phyloP scores from a whole-genome alignment of 2,797 vertebrate species.

The Aselliscus stoliczkanus region DNA sequence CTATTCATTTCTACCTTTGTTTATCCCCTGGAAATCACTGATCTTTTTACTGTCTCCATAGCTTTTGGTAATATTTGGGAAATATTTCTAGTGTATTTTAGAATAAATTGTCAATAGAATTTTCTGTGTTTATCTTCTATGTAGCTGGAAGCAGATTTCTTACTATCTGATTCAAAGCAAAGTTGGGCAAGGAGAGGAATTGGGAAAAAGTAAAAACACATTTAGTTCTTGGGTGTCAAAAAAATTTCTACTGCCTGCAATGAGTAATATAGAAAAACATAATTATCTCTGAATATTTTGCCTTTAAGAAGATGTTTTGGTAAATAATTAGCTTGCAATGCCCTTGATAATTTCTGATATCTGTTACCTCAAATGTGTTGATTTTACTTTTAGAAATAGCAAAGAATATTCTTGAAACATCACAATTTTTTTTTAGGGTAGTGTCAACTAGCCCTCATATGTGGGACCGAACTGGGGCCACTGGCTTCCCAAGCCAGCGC shows the following conservation, averaged over 20 bases:
- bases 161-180: slow-evolving; percentile 35
- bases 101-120: slow-evolving; percentile 1
- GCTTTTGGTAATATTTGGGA: too few species aligned
- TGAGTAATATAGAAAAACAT: slow-evolving; percentile 42
- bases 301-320: neutral
- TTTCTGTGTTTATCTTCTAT: slow-evolving; percentile 23
- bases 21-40: too few species aligned
- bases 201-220: neutral
- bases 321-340: slow-evolving; percentile 54
- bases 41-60: too few species aligned
- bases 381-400: slow-evolving; percentile 58
- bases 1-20: too few species aligned
- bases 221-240: slow-evolving; percentile 7
- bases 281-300: slow-evolving; percentile 32
- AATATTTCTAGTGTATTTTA: slow-evolving; percentile 12
- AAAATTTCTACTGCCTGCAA: slow-evolving; percentile 45
- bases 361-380: slow-evolving; percentile 63
- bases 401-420: neutral
- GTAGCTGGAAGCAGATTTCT: slow-evolving; percentile 39
- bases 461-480: too few species aligned
- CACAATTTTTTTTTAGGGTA: too few species aligned
- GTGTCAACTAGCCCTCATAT: too few species aligned
- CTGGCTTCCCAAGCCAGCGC: too few species aligned
- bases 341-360: slow-evolving; percentile 55
- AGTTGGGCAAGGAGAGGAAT: neutral